These are phyloP conservation scores for Drosophila longiperda DNA, from an alignment of 2,888 invertebrate genomes.

Conservation along the genomic window DNA sequence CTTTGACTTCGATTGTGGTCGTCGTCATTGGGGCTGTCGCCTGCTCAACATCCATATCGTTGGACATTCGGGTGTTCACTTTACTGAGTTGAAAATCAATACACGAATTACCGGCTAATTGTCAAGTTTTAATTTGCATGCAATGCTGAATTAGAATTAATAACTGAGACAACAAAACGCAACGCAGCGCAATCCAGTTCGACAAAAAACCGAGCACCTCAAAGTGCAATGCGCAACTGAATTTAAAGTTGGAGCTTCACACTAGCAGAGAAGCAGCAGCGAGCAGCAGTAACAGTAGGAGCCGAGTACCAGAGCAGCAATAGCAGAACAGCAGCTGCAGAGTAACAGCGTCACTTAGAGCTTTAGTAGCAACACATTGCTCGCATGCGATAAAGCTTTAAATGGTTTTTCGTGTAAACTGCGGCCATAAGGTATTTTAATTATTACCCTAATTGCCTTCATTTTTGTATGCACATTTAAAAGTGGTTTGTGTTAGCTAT, in stretches of 20 bases:
- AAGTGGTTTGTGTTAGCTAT: conserved; percentile 7
- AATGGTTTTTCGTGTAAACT: conserved; percentile 8
- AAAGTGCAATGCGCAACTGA: conserved; percentile 80
- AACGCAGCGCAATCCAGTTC: background rate
- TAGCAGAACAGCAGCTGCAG: conserved; percentile 21
- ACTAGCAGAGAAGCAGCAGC: conserved; percentile 31
- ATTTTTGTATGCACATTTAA: conserved; percentile 35
- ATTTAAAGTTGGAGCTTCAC: conserved; percentile 48
- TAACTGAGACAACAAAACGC: conserved; percentile 11
- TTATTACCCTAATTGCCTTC: conserved; percentile 31
- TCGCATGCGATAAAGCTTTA: conserved; percentile 62
- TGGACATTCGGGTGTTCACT: conserved; percentile 53
- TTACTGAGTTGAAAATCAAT: conserved; percentile 45
- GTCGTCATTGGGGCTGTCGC: conserved; percentile 44
- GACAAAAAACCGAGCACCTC: conserved; percentile 61
- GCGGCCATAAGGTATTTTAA: conserved; percentile 22
- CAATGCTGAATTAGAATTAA: conserved; percentile 19
- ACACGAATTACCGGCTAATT: conserved; percentile 31
- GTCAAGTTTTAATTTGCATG: conserved; percentile 37
- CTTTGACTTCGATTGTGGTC: conserved; percentile 56
- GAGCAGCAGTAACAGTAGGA: conserved; percentile 38
- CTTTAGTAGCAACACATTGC: conserved; percentile 21
- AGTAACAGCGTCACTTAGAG: conserved; percentile 8
- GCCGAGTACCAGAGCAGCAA: conserved; percentile 28
- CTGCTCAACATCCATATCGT: conserved; percentile 71